Evolutionary conservation across 2,888 invertebrate species (phyloP).

Genomic region (Drosophila algonquin): DNA sequence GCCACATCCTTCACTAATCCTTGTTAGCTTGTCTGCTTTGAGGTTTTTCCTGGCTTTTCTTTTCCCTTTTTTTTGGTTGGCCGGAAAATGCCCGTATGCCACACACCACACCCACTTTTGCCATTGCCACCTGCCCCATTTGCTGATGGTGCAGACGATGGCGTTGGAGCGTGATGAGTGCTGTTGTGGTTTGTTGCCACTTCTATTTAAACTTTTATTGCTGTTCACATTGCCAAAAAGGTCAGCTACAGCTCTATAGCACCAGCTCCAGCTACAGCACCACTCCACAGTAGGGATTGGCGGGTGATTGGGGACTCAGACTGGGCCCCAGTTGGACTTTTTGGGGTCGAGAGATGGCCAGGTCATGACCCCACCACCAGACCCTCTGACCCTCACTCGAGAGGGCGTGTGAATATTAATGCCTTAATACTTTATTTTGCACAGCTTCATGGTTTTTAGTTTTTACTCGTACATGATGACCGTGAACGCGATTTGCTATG

Average conservation of each 20-base stretch:
- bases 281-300: constrained; percentile 19
- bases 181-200: constrained; percentile 79
- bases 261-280: neutral
- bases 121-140: constrained; percentile 27
- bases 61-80: constrained; percentile 7
- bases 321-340: constrained; percentile 16
- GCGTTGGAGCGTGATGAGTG: constrained; percentile 76
- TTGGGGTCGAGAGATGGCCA: constrained; percentile 7
- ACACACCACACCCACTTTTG: neutral
- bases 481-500: constrained; percentile 36
- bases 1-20: constrained; percentile 49
- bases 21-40: constrained; percentile 64
- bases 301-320: constrained; percentile 9
- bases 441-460: constrained; percentile 55
- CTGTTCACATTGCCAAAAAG: constrained; percentile 61
- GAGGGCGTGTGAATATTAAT: constrained; percentile 63
- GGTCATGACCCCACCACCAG: constrained; percentile 32
- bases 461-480: constrained; percentile 39
- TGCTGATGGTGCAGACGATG: constrained; percentile 43
- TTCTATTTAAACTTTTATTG: constrained; percentile 80
- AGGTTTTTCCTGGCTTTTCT: constrained; percentile 46
- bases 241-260: no score
- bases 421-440: constrained; percentile 53
- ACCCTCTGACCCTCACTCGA: neutral
- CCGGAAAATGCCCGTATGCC: constrained; percentile 51